Base-by-base conservation (phyloP, 1,140 invertebrate genomes). In the Penaeus indicus region DNA sequence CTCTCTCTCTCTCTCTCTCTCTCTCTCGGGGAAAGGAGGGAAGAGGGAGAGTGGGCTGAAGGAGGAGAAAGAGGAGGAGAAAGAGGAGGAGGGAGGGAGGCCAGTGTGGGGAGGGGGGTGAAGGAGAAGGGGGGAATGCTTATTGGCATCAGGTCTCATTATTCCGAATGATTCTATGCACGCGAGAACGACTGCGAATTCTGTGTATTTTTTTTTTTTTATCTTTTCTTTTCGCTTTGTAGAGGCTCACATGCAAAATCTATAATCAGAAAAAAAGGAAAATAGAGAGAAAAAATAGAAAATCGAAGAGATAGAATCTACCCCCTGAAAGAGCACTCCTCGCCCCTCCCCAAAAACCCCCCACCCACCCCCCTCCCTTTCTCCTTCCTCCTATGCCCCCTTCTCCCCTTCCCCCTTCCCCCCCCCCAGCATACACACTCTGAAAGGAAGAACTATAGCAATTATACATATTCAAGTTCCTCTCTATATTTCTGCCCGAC, bases 401-500 rank as follows among this genome's bases (percentile, higher is more conserved):
- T 21, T 5, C 25, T 5, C 72, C 72, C n/a, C 10, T 21, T 27
- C 7, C 72, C 72, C 69, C 25, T 4, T 25, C 69, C 69, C 27
- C 0, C 5, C 72, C n/a, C 22, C 25, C 18, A 18, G 18, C 72
- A 21, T 32, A 27, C 72, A 54, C 54, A 11, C 11, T 11, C 54
- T 42, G 38, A 54, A 11, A 54, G 54, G 16, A 16, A 54, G 54
- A 54, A 54, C 54, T 54, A 54, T 54, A 54, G 4, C 54, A 54
- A 54, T 54, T 54, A 54, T 54, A 54, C 54, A 54, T 54, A 54
- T 54, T 54, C 54, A 54, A 54, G 54, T 27, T 27, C n/a, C 72
- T 75, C 72, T 75, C 72, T 75, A 75, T 75, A 75, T 75, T 75
- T 38, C 72, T 19, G 42, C 27, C 27, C 27, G 72, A 75, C 72